phyloP scores from a whole-genome alignment of 2,113 vertebrate genomes.

The Muntiacus muntjak region DNA sequence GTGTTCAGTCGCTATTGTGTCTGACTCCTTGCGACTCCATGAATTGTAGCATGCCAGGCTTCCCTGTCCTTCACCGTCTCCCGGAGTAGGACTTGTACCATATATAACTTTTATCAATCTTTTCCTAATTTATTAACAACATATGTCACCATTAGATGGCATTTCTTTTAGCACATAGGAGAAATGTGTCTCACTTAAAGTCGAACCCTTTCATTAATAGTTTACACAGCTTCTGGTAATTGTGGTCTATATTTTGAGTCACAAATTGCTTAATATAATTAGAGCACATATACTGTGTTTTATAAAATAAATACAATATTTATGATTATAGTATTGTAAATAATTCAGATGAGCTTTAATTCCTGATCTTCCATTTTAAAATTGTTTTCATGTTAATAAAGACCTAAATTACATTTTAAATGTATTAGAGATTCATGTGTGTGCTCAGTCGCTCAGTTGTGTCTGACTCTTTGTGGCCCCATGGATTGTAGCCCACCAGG shows the following conservation, averaged over 20 bases:
- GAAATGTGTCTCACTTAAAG: background rate
- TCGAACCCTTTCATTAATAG: background rate
- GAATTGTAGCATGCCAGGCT: background rate
- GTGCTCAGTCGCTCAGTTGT: background rate
- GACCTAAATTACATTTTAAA: background rate
- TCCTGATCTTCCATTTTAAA: background rate
- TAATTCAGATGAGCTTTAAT: background rate
- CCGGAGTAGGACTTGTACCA: background rate
- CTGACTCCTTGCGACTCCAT: background rate
- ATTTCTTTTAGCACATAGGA: background rate
- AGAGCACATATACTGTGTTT: background rate
- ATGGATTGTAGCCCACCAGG: background rate
- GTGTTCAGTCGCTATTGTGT: background rate
- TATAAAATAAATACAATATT: background rate
- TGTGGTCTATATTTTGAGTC: background rate
- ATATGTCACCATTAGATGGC: background rate
- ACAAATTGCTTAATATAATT: conserved; percentile 4
- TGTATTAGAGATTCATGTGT: background rate
- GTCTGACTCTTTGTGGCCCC: background rate
- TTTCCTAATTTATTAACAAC: background rate
- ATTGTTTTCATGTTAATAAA: background rate
- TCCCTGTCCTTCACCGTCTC: background rate
- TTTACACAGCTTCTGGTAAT: conserved; percentile 47
- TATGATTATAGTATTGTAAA: background rate
- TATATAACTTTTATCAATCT: background rate